Percentiles rank a stretch among this genome's conserved stretches.
Evolutionary conservation across 2,888 invertebrate genomes (phyloP).

Genomic region (Zaprionus lineosus): DNA sequence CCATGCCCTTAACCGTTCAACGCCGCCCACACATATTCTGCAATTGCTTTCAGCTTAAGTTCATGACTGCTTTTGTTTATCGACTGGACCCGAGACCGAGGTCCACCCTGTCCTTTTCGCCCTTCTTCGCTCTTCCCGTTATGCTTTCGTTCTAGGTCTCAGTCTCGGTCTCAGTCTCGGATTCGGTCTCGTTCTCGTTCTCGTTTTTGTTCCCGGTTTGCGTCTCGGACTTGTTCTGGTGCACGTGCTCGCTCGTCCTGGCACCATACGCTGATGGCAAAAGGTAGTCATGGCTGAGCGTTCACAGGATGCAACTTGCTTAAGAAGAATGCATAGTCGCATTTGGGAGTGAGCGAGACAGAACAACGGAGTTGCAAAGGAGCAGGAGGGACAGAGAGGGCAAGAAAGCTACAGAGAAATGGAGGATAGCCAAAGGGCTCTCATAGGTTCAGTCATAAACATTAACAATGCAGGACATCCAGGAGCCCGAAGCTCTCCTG

Average conservation of each 20-base stretch:
- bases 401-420: too few relatives aligned
- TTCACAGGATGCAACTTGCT: slow-evolving; percentile 23
- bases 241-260: too few relatives aligned
- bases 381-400: too few relatives aligned
- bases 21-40: slow-evolving; percentile 28
- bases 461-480: slow-evolving; percentile 50
- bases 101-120: background rate
- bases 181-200: background rate
- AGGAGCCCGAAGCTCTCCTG: slow-evolving; percentile 37
- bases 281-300: slow-evolving; percentile 21
- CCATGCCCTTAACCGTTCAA: slow-evolving; percentile 14
- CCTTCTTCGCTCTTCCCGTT: background rate
- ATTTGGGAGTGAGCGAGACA: too few relatives aligned
- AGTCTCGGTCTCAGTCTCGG: background rate
- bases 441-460: slow-evolving; percentile 39
- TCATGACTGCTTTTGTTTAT: slow-evolving; percentile 62
- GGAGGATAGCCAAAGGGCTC: slow-evolving; percentile 3
- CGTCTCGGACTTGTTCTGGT: background rate
- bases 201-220: background rate
- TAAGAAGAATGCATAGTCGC: slow-evolving; percentile 13
- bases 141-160: background rate
- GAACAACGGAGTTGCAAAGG: background rate
- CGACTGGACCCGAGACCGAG: slow-evolving; percentile 36
- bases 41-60: slow-evolving; percentile 50
- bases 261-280: too few relatives aligned